Evolutionary conservation across 2,797 vertebrate genomes (phyloP).

Genomic region (Lagothrix lagotricha): DNA sequence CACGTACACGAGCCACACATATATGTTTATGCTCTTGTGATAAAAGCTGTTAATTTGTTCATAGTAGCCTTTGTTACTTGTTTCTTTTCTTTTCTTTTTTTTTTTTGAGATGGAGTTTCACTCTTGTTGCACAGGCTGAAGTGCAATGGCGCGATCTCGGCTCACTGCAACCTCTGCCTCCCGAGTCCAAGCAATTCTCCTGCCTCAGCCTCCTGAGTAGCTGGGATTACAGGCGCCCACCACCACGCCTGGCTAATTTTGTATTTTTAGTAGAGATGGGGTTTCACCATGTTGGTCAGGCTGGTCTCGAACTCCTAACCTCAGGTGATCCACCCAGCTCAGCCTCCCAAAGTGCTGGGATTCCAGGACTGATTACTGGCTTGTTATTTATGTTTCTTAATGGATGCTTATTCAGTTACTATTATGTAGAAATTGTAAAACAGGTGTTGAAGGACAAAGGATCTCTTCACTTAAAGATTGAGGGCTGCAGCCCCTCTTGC

Average conservation of each 20-base stretch:
- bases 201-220: not conserved
- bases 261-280: not conserved
- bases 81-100: not conserved
- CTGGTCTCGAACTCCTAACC: not conserved
- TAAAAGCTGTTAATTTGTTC: not conserved
- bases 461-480: not conserved
- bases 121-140: not conserved
- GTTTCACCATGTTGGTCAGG: not conserved
- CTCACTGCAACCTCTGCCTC: not conserved
- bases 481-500: not conserved
- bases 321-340: not conserved
- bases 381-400: conserved; percentile 20
- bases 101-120: not conserved
- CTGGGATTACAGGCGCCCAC: not conserved
- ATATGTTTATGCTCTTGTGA: not conserved
- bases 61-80: not conserved
- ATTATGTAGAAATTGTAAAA: not conserved
- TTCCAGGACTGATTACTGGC: not conserved
- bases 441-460: not conserved
- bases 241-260: not conserved
- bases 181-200: not conserved
- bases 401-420: not conserved
- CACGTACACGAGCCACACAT: not conserved
- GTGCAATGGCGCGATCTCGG: not conserved
- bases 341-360: not conserved